These are phyloP conservation scores for Formica exsecta DNA, from an alignment of 1,140 invertebrate genomes.

Conservation along the genomic window DNA sequence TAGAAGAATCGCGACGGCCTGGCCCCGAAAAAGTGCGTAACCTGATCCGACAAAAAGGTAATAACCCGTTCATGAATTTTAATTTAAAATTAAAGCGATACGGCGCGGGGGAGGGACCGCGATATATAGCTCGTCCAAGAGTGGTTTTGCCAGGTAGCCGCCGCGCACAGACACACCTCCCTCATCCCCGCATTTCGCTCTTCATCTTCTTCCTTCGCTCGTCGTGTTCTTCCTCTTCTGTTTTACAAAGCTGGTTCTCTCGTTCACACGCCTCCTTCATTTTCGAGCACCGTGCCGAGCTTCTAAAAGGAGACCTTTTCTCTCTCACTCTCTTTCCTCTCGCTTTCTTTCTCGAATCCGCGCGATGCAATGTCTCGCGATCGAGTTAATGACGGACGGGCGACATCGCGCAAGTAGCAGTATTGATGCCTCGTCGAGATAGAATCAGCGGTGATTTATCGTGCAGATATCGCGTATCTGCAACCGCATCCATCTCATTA, in stretches of 20 bases:
- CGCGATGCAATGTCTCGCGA: slow-evolving; percentile 26
- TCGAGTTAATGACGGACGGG: slow-evolving; percentile 59
- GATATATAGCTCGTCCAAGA: slow-evolving; percentile 74
- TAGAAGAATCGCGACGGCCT: slow-evolving; percentile 55
- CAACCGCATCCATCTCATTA: slow-evolving; percentile 62
- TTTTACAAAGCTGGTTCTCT: slow-evolving; percentile 63
- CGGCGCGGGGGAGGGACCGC: slow-evolving; percentile 75
- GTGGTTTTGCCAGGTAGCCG: slow-evolving; percentile 79
- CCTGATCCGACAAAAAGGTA: slow-evolving; percentile 76
- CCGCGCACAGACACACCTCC: slow-evolving; percentile 71
- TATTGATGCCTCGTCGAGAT: slow-evolving; percentile 56
- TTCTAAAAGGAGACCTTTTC: slow-evolving; percentile 64
- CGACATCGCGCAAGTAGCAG: slow-evolving; percentile 49
- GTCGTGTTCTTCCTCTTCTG: slow-evolving; percentile 50
- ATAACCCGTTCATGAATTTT: slow-evolving; percentile 81
- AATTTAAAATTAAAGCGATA: slow-evolving; percentile 82
- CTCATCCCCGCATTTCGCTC: slow-evolving; percentile 63
- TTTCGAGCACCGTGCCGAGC: slow-evolving; percentile 59
- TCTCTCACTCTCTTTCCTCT: slow-evolving; percentile 14
- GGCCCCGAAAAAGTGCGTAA: slow-evolving; percentile 69
- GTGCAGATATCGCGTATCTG: slow-evolving; percentile 58
- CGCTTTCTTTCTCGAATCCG: slow-evolving; percentile 7
- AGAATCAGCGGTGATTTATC: slow-evolving; percentile 60
- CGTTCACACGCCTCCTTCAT: slow-evolving; percentile 75
- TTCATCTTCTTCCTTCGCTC: slow-evolving; percentile 50